Percentiles rank a stretch among this genome's conserved stretches.
These are phyloP conservation scores for Serilophus lunatus DNA, from an alignment of 2,113 vertebrate genomes.

Conservation along the genomic window DNA sequence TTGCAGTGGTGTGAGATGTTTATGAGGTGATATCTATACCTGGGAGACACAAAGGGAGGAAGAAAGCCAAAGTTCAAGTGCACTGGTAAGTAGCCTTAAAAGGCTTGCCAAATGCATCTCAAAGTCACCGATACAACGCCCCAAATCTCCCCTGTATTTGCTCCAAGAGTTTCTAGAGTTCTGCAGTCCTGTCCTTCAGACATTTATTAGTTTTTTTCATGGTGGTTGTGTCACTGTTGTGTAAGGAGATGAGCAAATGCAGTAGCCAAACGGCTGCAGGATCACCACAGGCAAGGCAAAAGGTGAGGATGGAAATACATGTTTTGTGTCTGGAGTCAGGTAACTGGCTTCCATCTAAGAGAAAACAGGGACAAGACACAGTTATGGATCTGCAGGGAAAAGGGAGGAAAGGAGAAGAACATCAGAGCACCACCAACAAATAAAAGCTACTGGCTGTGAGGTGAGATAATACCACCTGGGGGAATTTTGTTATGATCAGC, in stretches of 20 bases:
- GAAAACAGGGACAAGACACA: neutral
- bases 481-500: neutral
- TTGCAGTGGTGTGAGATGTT: neutral
- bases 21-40: slow-evolving; percentile 6
- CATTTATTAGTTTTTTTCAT: neutral
- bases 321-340: neutral
- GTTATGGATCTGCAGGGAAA: slow-evolving; percentile 1
- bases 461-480: neutral
- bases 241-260: neutral
- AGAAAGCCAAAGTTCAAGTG: neutral
- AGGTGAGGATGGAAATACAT: neutral
- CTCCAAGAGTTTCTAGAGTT: neutral
- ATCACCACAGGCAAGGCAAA: neutral
- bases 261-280: neutral
- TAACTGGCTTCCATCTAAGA: neutral
- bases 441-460: slow-evolving; percentile 15
- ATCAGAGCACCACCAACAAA: neutral
- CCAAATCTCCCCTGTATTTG: neutral
- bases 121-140: neutral
- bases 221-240: neutral
- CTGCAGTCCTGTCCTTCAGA: neutral
- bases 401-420: neutral
- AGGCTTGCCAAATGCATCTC: neutral
- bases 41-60: neutral
- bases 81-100: neutral